phyloP scores from a whole-genome alignment of 2,888 invertebrate genomes.

The Lissonota sp. region DNA sequence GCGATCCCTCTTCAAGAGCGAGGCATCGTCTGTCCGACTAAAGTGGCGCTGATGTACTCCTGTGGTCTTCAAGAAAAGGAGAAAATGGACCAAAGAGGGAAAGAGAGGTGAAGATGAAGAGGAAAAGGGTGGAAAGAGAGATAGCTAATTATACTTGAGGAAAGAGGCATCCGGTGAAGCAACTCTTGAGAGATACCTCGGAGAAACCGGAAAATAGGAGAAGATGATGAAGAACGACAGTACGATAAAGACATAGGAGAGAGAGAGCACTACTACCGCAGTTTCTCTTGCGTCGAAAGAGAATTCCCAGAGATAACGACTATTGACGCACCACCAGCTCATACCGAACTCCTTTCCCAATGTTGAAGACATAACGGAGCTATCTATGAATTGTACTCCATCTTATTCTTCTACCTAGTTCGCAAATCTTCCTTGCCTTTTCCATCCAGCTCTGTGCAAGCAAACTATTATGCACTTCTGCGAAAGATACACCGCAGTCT shows the following conservation, averaged over 20 bases:
- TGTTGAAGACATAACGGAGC: conserved; percentile 35
- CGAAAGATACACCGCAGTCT: too few species aligned
- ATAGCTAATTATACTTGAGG: conserved; percentile 62
- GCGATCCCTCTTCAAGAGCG: conserved; percentile 27
- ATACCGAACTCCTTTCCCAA: conserved; percentile 18
- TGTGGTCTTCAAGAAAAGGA: neutral
- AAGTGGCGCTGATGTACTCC: conserved; percentile 47
- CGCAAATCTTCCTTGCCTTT: neutral
- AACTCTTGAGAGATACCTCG: conserved; percentile 52
- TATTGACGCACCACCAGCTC: conserved; percentile 70
- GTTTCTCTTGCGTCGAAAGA: conserved; percentile 55
- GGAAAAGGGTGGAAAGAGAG: conserved; percentile 39
- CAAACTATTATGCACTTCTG: too few species aligned
- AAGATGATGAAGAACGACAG: conserved; percentile 14
- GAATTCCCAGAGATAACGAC: conserved; percentile 73
- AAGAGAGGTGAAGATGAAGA: neutral
- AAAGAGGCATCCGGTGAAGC: conserved; percentile 48
- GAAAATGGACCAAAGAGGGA: conserved; percentile 19
- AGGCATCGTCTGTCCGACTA: conserved; percentile 35
- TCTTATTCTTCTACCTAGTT: neutral
- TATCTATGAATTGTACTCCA: conserved; percentile 9
- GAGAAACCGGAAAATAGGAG: conserved; percentile 36
- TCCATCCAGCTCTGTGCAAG: neutral
- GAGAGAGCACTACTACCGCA: conserved; percentile 1
- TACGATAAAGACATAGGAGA: neutral